phyloP scores from a whole-genome alignment of 2,888 invertebrate genomes.

The Blomia tropicalis region DNA sequence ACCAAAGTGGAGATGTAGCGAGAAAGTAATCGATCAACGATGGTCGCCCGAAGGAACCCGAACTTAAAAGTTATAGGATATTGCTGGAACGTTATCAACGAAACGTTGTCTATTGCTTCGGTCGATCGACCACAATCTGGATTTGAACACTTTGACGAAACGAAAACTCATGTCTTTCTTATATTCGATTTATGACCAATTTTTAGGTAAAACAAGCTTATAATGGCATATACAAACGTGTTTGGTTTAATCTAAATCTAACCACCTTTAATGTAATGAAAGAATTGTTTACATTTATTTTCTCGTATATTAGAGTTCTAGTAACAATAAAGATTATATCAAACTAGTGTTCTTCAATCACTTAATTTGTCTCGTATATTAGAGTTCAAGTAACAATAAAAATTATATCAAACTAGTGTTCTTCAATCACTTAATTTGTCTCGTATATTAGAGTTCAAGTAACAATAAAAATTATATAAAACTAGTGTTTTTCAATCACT shows the following conservation, averaged over 20 bases:
- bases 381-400: background rate
- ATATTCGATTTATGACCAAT: slow-evolving; percentile 13
- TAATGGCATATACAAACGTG: background rate
- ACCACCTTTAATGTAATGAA: background rate
- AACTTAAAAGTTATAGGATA: too few relatives aligned
- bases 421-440: background rate
- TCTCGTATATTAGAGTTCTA: slow-evolving; percentile 18
- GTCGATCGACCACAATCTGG: too few relatives aligned
- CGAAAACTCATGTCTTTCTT: too few relatives aligned
- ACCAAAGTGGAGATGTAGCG: too few relatives aligned
- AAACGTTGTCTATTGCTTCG: too few relatives aligned
- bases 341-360: background rate
- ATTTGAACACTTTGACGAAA: too few relatives aligned
- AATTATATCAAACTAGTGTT: background rate
- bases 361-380: background rate
- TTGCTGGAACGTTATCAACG: too few relatives aligned
- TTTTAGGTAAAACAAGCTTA: background rate
- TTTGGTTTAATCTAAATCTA: background rate
- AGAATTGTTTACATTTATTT: slow-evolving; percentile 15
- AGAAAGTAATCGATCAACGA: too few relatives aligned
- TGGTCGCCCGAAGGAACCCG: too few relatives aligned
- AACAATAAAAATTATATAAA: background rate
- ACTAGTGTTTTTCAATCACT: background rate
- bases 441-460: background rate
- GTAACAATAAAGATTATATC: background rate